Evolutionary conservation across 2,113 vertebrate species (phyloP).

Genomic region (Paratilapia polleni): DNA sequence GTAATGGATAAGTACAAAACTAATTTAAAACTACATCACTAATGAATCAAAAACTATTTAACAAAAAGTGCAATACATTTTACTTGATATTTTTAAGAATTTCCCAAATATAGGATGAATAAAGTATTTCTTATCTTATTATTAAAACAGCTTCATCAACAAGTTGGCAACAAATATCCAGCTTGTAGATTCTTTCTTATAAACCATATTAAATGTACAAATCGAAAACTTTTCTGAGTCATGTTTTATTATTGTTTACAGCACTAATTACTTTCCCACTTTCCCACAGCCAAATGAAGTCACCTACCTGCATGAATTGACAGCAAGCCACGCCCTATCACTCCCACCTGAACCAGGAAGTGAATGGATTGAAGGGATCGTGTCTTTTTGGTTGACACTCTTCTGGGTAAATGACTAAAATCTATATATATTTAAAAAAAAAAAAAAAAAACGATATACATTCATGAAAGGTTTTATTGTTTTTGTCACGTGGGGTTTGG

Average conservation of each 20-base stretch:
- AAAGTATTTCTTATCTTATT: too few relatives aligned
- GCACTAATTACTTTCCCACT: too few relatives aligned
- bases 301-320: background rate
- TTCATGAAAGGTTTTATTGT: background rate
- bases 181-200: background rate
- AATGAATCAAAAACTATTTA: background rate
- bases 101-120: too few relatives aligned
- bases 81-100: too few relatives aligned
- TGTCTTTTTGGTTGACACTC: background rate
- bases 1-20: background rate
- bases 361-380: background rate
- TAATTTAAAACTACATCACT: background rate
- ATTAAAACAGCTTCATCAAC: too few relatives aligned
- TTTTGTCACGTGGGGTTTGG: background rate
- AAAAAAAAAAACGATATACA: background rate
- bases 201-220: background rate
- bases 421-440: too few relatives aligned
- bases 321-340: constrained; percentile 25
- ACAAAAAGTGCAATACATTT: background rate
- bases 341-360: constrained; percentile 51
- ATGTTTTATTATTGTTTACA: too few relatives aligned
- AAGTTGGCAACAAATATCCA: background rate
- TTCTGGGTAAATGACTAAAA: background rate
- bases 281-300: background rate
- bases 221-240: too few relatives aligned